phyloP scores from a whole-genome alignment of 2,797 vertebrate genomes.

The Steatocranus sp. region DNA sequence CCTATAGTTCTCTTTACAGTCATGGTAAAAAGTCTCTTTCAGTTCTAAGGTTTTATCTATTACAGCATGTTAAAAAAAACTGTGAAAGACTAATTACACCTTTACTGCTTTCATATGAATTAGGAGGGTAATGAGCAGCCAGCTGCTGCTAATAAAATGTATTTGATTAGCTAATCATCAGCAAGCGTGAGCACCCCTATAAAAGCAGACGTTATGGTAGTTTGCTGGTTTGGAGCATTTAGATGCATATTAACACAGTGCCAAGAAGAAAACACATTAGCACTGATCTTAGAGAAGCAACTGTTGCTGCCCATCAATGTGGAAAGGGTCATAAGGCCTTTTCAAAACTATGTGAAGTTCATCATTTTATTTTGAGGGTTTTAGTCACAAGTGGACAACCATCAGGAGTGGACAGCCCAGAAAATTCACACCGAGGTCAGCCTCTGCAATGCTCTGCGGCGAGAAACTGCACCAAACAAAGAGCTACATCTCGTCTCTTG shows the following conservation, averaged over 20 bases:
- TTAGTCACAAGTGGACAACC: not conserved
- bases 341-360: not conserved
- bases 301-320: not conserved
- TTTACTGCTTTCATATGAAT: not conserved
- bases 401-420: not conserved
- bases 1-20: not conserved
- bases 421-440: not conserved
- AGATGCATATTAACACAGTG: not conserved
- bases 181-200: not conserved
- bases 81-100: not conserved
- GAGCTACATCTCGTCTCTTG: not conserved
- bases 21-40: not conserved
- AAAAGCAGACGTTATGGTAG: not conserved
- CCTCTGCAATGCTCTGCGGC: not conserved
- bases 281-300: not conserved
- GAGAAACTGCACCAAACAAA: not conserved
- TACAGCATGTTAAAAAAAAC: rapidly evolving
- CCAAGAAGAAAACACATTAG: not conserved
- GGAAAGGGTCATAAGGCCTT: not conserved
- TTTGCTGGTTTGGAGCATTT: not conserved
- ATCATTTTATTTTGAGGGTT: not conserved
- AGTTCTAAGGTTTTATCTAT: not conserved
- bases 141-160: not conserved
- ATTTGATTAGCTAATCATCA: not conserved
- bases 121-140: not conserved